These are phyloP conservation scores for Morone chrysops DNA, from an alignment of 2,113 vertebrate species.

Conservation along the genomic window DNA sequence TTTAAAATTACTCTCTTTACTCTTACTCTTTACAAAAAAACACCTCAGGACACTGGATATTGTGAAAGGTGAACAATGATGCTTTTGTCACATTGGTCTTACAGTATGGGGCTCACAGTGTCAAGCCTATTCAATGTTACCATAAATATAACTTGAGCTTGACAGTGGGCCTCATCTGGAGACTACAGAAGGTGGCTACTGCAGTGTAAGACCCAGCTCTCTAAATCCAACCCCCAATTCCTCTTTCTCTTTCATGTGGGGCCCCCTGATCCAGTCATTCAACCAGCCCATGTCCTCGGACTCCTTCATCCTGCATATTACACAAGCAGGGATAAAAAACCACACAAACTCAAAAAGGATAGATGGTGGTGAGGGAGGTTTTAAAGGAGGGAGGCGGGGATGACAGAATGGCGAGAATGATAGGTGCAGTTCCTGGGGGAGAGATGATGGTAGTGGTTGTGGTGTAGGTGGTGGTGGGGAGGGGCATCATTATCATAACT, in stretches of 20 bases:
- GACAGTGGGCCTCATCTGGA: constrained; percentile 73
- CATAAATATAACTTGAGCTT: constrained; percentile 69
- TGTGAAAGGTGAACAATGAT: constrained; percentile 44
- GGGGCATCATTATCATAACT: constrained; percentile 75
- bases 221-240: constrained; percentile 45
- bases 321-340: constrained; percentile 48
- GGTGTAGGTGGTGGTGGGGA: constrained; percentile 25
- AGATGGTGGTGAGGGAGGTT: constrained; percentile 7
- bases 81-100: constrained; percentile 57
- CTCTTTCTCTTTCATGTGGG: constrained; percentile 47
- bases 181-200: constrained; percentile 38
- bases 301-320: constrained; percentile 47
- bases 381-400: constrained; percentile 42
- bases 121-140: constrained; percentile 63
- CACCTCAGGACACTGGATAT: constrained; percentile 41
- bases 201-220: constrained; percentile 40
- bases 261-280: constrained; percentile 55
- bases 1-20: no score
- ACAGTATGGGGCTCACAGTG: constrained; percentile 49
- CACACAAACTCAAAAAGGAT: constrained; percentile 31
- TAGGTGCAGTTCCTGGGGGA: constrained; percentile 48
- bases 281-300: constrained; percentile 34
- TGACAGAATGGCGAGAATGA: constrained; percentile 43
- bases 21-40: constrained; percentile 53
- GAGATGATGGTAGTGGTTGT: constrained; percentile 43